These are phyloP conservation scores for Labia minor DNA, from an alignment of 2,888 invertebrate species.

Conservation along the genomic window DNA sequence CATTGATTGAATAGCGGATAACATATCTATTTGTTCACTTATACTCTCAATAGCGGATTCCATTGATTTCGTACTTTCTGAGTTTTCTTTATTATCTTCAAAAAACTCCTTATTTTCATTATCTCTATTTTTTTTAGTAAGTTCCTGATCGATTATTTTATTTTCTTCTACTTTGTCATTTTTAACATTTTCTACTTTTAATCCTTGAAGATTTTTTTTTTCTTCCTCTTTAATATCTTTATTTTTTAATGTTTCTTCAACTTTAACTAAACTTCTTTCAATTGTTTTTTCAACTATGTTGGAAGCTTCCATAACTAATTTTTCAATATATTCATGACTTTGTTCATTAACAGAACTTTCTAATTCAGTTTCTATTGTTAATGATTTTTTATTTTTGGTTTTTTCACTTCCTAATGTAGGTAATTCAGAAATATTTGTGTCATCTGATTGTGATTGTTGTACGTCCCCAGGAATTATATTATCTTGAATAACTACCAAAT, in stretches of 20 bases:
- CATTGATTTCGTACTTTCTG: constrained; percentile 3
- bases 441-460: constrained; percentile 34
- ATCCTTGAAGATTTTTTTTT: not conserved
- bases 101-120: constrained; percentile 17
- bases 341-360: constrained; percentile 13
- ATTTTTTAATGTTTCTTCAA: constrained; percentile 30
- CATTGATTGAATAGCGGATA: not conserved
- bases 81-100: not conserved
- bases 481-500: constrained; percentile 29
- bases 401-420: constrained; percentile 21
- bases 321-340: constrained; percentile 18
- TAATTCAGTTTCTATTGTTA: not conserved
- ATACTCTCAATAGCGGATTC: not conserved
- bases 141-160: not conserved
- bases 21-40: not conserved
- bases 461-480: too few relatives aligned
- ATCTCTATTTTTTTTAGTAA: constrained; percentile 1
- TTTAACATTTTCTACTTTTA: constrained; percentile 13
- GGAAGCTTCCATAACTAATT: constrained; percentile 19
- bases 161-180: constrained; percentile 16
- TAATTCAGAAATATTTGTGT: constrained; percentile 23
- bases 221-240: constrained; percentile 27
- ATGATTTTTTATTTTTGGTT: not conserved
- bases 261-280: constrained; percentile 26
- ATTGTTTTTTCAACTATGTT: constrained; percentile 23